Evolutionary conservation across 1,140 invertebrate genomes (phyloP).

Genomic region (Schlechtendalia chinensis): DNA sequence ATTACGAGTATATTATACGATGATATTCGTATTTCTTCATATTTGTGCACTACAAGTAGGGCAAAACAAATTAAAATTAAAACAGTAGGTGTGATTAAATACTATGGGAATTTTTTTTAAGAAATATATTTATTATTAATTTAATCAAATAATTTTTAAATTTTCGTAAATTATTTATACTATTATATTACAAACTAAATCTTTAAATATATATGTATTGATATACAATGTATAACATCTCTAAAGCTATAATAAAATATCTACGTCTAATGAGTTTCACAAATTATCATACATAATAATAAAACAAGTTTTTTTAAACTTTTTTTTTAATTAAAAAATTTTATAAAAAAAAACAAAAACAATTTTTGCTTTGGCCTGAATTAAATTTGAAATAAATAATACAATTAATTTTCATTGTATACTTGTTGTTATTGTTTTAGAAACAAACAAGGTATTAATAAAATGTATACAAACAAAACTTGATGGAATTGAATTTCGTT

Average conservation of each 20-base stretch:
- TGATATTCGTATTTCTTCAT: background rate
- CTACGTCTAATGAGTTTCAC: background rate
- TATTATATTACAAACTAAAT: background rate
- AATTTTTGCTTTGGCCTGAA: background rate
- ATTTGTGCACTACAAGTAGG: background rate
- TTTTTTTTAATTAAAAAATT: too few species aligned
- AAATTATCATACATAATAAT: background rate
- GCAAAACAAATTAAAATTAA: conserved; percentile 5
- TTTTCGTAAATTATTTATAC: too few species aligned
- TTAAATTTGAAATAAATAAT: background rate
- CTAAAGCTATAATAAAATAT: background rate
- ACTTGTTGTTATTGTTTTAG: background rate
- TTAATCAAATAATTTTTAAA: background rate
- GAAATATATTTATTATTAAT: background rate
- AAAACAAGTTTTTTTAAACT: background rate
- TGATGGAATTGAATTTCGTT: background rate
- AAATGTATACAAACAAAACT: conserved; percentile 21
- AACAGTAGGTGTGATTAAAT: background rate
- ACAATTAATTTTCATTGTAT: background rate
- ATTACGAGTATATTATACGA: background rate
- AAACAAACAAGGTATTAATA: background rate
- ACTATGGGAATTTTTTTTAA: background rate
- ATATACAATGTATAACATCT: background rate
- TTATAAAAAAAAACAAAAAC: background rate
- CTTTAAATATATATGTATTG: background rate